Base-by-base conservation (phyloP, 2,888 invertebrate species). In the Lasioglossum leucozonium region DNA sequence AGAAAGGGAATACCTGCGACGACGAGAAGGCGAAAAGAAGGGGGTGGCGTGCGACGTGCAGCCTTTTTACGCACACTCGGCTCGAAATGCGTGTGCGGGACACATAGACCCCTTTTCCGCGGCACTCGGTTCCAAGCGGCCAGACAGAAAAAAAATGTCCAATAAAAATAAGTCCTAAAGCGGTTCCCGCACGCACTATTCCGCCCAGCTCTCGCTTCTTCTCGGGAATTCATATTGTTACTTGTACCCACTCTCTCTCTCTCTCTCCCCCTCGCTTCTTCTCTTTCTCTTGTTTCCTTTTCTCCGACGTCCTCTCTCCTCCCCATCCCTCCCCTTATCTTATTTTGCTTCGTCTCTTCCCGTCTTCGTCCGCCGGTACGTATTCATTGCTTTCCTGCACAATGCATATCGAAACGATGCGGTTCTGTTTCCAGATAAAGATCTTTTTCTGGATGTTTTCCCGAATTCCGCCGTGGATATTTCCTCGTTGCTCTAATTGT, bases 81-180 rank as follows among this genome's bases (percentile, higher is more conserved):
- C 65, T 22, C 74, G 51, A 22, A 40, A 37, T 51, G 58, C 72
- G 86, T 58, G 78, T 65, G 79, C 71, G 72, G 74, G 71, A 77
- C 55, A 81, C 80, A 75, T 77, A 81, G 75, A 77, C 89, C 90
- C 89, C 81, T 87, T 91, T 89, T 87, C 84, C 89, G 81, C 89
- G 88, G 79, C 37, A 82, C 85, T 88, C 86, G 78, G 81, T 88
- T 87, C 85, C 72, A 44, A 81, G 71, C 82, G 88, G 72, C 86
- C 91, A 92, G 91, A 93, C 92, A 87, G 82, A 91, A 90, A 87
- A 89, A 82, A 91, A 91, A 90, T 83, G 88, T 86, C 85, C 87
- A 91, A 92, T 91, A 91, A 92, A 92, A 93, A 92, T 92, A 91
- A 91, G 89, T 90, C 89, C 89, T 88, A 90, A 90, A 93, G 92